A percentile compares a stretch with the other conserved stretches of the same genome.
These are phyloP conservation scores for Metridium senile DNA, from an alignment of 92 coral and sea anemone species.

Conservation along the genomic window DNA sequence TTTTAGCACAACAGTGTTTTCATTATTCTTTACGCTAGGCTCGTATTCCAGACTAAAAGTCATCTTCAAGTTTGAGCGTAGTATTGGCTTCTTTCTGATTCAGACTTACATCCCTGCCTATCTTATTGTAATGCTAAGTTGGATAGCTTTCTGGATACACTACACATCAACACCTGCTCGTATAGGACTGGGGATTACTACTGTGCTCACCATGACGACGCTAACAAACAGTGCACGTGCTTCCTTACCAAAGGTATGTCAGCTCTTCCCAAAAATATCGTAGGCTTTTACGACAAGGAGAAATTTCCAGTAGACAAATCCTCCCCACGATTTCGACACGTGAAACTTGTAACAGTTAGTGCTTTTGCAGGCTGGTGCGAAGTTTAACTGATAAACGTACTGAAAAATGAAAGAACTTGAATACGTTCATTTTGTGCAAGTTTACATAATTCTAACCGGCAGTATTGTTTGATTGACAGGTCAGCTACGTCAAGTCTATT, in stretches of 20 bases:
- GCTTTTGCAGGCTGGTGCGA: too few species aligned
- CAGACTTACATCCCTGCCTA: constrained; percentile 96
- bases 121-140: constrained; percentile 94
- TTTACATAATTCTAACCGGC: too few species aligned
- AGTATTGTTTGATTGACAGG: constrained; percentile 37
- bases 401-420: too few species aligned
- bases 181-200: constrained; percentile 93
- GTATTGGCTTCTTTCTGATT: constrained; percentile 92
- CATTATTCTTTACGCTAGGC: constrained; percentile 38
- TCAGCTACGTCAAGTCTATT: constrained; percentile 89
- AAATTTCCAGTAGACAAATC: too few species aligned
- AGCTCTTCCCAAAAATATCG: neutral
- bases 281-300: too few species aligned
- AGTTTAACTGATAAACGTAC: too few species aligned
- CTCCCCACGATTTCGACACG: too few species aligned
- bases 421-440: too few species aligned
- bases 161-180: constrained; percentile 94
- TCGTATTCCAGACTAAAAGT: constrained; percentile 80
- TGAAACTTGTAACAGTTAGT: too few species aligned
- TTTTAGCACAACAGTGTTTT: too few species aligned
- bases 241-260: constrained; percentile 74
- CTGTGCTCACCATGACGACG: constrained; percentile 95
- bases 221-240: constrained; percentile 96
- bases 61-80: constrained; percentile 90
- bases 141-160: constrained; percentile 98